phyloP scores from a whole-genome alignment of 2,113 vertebrate genomes.

The Heterotis niloticus region DNA sequence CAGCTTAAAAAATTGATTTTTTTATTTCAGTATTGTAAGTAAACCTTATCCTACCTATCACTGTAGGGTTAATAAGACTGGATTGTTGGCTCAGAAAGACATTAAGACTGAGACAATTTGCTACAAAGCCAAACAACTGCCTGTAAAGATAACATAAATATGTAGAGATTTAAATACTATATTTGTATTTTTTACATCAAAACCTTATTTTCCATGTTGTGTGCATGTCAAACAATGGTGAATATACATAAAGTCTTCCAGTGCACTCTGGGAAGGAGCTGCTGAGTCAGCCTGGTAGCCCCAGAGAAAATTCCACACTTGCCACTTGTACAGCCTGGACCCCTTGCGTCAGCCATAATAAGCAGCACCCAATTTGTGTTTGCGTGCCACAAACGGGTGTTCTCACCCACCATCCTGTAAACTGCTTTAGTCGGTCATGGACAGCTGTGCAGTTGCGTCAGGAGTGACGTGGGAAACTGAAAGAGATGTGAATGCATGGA shows the following conservation, averaged over 20 bases:
- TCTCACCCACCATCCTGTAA: neutral
- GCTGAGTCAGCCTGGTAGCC: neutral
- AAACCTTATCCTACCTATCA: too few species aligned
- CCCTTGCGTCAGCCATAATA: neutral
- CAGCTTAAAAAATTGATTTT: too few species aligned
- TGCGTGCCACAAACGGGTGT: neutral
- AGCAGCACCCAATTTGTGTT: neutral
- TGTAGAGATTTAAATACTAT: too few species aligned
- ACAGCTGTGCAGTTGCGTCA: constrained; percentile 7
- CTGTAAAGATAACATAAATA: too few species aligned
- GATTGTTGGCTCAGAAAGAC: too few species aligned
- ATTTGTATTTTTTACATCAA: neutral
- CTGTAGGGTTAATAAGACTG: too few species aligned
- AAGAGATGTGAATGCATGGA: neutral
- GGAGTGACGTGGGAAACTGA: neutral
- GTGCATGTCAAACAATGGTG: constrained; percentile 9
- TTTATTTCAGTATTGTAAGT: too few species aligned
- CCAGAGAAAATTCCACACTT: constrained; percentile 8
- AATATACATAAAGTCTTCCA: constrained; percentile 7
- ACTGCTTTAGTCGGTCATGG: neutral
- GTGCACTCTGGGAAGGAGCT: constrained; percentile 6
- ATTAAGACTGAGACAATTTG: too few species aligned
- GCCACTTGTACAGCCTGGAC: neutral
- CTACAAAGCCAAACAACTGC: too few species aligned
- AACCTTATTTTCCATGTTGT: neutral